Evolutionary conservation across 2,797 vertebrate species (phyloP).

Genomic region (Eulemur rubriventer): DNA sequence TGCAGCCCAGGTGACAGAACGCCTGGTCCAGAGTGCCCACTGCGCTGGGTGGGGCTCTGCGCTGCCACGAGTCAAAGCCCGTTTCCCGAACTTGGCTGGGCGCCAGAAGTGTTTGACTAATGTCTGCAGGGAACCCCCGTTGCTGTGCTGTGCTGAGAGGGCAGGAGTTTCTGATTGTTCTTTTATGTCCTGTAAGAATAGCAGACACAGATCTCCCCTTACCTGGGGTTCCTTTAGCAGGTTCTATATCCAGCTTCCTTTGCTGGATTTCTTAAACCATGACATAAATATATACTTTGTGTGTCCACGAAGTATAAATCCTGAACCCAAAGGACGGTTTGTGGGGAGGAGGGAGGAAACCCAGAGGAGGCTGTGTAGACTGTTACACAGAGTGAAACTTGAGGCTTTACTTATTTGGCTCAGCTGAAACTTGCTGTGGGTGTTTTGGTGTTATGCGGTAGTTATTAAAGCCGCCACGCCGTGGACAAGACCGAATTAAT

Average conservation of each 20-base stretch:
- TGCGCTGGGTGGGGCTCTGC: rapidly evolving
- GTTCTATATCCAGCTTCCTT: background rate
- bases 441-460: background rate
- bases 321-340: background rate
- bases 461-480: too few relatives aligned
- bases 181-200: background rate
- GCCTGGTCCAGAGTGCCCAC: too few relatives aligned
- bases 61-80: background rate
- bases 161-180: background rate
- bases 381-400: background rate
- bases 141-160: background rate
- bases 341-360: background rate
- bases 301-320: background rate
- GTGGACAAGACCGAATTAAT: background rate
- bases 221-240: background rate
- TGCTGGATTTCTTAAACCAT: background rate
- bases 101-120: background rate
- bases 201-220: background rate
- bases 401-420: background rate
- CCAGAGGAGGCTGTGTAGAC: background rate
- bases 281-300: background rate
- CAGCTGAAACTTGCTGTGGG: background rate
- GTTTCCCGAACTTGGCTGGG: background rate
- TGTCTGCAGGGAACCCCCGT: background rate
- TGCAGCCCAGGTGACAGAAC: background rate